Conservation (phyloP, 1,140 invertebrate species). For the Bathynomus jamesi region DNA sequence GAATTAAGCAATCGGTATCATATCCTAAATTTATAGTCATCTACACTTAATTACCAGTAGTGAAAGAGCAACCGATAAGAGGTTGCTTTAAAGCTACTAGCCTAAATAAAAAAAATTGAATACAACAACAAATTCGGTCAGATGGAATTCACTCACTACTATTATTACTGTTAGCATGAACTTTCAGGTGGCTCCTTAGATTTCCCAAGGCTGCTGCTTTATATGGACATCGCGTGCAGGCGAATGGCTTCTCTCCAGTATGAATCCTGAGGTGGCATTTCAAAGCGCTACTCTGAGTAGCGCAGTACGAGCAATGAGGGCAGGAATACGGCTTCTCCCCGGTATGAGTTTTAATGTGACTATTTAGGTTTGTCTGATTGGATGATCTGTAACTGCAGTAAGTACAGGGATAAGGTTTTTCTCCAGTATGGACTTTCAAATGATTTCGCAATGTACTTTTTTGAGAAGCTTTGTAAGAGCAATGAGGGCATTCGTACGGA, state of each 20-base stretch:
- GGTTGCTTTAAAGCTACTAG: not conserved
- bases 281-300: slow-evolving; percentile 1
- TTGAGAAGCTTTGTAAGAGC: slow-evolving; percentile 47
- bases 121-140: not conserved
- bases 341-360: slow-evolving; percentile 15
- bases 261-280: slow-evolving; percentile 31
- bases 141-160: not conserved
- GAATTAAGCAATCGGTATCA: slow-evolving; percentile 1
- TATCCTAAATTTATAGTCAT: not conserved
- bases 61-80: not conserved
- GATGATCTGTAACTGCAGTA: slow-evolving; percentile 10
- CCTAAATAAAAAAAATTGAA: not conserved
- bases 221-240: slow-evolving; percentile 30
- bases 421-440: slow-evolving; percentile 17
- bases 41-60: slow-evolving; percentile 1
- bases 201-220: slow-evolving; percentile 14
- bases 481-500: slow-evolving; percentile 60
- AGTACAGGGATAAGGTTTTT: slow-evolving; percentile 18
- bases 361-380: slow-evolving; percentile 3
- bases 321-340: slow-evolving; percentile 13
- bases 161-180: not conserved
- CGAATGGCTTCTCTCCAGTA: slow-evolving; percentile 33
- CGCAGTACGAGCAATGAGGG: slow-evolving; percentile 6
- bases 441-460: slow-evolving; percentile 9
- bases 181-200: not conserved